Evolutionary conservation across 64 coral and sea anemone genomes (phyloP).

Genomic region (Montipora foliosa): DNA sequence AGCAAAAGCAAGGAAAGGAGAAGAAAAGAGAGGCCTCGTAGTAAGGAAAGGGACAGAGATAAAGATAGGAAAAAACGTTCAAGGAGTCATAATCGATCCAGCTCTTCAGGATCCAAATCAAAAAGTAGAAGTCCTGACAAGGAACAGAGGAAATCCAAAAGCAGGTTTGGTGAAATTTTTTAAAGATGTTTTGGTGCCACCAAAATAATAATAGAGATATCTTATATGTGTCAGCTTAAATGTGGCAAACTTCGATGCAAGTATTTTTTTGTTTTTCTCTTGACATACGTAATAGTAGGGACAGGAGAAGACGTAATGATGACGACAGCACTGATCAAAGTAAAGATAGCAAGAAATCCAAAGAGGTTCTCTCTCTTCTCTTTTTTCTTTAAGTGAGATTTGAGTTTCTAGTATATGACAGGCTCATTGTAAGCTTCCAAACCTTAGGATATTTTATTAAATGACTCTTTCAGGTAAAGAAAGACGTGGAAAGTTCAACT

Average conservation of each 20-base stretch:
- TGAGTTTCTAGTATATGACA: background rate
- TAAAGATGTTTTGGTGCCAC: too few relatives aligned
- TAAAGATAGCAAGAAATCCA: slow-evolving; percentile 78
- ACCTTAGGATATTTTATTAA: background rate
- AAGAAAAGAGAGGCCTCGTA: slow-evolving; percentile 53
- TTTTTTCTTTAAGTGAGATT: background rate
- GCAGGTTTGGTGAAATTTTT: slow-evolving; percentile 61
- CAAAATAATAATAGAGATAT: too few relatives aligned
- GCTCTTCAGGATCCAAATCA: slow-evolving; percentile 74
- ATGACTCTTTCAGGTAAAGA: slow-evolving; percentile 39
- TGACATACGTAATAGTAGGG: slow-evolving; percentile 16
- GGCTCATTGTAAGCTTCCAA: background rate
- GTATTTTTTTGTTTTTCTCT: background rate
- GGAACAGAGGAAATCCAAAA: slow-evolving; percentile 81
- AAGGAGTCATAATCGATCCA: slow-evolving; percentile 66
- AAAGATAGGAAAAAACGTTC: slow-evolving; percentile 82
- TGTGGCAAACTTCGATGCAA: background rate
- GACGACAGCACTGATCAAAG: slow-evolving; percentile 70
- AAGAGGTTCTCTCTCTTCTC: slow-evolving; percentile 17
- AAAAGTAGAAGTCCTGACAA: slow-evolving; percentile 84
- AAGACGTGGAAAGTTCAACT: slow-evolving; percentile 16
- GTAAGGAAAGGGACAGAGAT: slow-evolving; percentile 72
- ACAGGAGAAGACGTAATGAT: slow-evolving; percentile 77
- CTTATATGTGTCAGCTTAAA: too few relatives aligned
- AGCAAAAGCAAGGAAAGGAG: slow-evolving; percentile 56